Conservation (phyloP, 53 echinoderm and acorn worm genomes). For the Paelopatides confundens region DNA sequence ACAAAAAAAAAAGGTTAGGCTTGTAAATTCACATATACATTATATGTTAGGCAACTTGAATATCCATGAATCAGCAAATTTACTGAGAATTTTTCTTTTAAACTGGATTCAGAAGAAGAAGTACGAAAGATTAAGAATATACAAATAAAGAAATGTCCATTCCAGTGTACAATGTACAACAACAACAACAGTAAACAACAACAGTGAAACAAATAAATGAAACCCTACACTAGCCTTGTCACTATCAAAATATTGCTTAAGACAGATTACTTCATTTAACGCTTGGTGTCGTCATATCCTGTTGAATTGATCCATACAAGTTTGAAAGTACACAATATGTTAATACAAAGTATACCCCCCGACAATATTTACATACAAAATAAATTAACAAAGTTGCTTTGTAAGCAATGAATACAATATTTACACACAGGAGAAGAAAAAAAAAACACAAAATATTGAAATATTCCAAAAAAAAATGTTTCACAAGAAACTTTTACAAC, state of each 20-base stretch:
- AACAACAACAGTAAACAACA: neutral
- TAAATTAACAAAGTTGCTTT: conserved; percentile 19
- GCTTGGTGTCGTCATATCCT: neutral
- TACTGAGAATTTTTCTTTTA: neutral
- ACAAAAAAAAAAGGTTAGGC: neutral
- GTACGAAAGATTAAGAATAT: neutral
- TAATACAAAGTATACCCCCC: conserved; percentile 1
- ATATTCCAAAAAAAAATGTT: neutral
- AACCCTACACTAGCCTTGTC: neutral
- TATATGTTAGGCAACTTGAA: neutral
- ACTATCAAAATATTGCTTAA: conserved; percentile 7
- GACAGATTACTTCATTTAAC: neutral
- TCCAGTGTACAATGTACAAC: conserved; percentile 3
- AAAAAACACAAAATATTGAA: neutral
- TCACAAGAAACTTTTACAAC: neutral
- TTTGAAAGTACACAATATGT: neutral
- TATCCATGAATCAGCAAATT: neutral
- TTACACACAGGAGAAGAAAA: neutral
- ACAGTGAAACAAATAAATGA: neutral
- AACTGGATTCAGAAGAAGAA: neutral
- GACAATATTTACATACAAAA: conserved; percentile 2
- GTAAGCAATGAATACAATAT: conserved; percentile 43
- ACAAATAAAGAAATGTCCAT: neutral
- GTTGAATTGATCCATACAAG: neutral
- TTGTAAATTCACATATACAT: neutral